Conservation (phyloP, 2,797 vertebrate genomes). For the Coranthus polyacanthus region DNA sequence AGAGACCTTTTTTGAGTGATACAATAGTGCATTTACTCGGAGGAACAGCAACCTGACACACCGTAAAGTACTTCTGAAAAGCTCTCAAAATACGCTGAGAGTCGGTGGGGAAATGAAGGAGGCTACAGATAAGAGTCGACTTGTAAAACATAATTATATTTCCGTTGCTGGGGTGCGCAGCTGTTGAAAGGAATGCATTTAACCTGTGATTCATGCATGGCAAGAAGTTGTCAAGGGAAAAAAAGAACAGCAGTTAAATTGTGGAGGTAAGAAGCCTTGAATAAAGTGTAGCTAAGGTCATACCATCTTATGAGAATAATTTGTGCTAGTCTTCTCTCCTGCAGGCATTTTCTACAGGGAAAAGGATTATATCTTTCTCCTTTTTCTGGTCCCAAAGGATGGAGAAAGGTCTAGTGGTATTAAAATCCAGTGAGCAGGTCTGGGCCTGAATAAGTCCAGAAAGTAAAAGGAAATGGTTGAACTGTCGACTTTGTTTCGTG, state of each 20-base stretch:
- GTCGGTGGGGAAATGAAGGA: slow-evolving; percentile 72
- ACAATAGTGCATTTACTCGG: slow-evolving; percentile 75
- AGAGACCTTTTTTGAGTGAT: slow-evolving; percentile 73
- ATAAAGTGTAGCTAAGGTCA: slow-evolving; percentile 80
- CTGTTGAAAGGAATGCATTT: slow-evolving; percentile 82
- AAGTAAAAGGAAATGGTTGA: slow-evolving; percentile 56
- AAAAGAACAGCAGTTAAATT: slow-evolving; percentile 71
- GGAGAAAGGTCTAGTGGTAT: slow-evolving; percentile 68
- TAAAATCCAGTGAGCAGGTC: slow-evolving; percentile 74
- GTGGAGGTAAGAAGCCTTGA: slow-evolving; percentile 80
- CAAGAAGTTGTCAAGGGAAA: slow-evolving; percentile 68
- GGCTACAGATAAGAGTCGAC: slow-evolving; percentile 81
- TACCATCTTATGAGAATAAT: slow-evolving; percentile 76
- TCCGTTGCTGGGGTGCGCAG: slow-evolving; percentile 69
- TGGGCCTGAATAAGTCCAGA: slow-evolving; percentile 59
- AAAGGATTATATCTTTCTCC: slow-evolving; percentile 76
- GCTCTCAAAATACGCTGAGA: slow-evolving; percentile 72
- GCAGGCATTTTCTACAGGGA: slow-evolving; percentile 71
- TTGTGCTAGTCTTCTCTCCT: slow-evolving; percentile 65
- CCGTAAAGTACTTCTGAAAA: slow-evolving; percentile 79
- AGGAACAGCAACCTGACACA: slow-evolving; percentile 74
- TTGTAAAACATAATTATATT: slow-evolving; percentile 88
- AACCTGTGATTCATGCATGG: slow-evolving; percentile 85
- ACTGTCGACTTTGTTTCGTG: slow-evolving; percentile 51
- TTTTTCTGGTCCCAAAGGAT: slow-evolving; percentile 57